These are phyloP conservation scores for Agriopis leucophaearia DNA, from an alignment of 2,888 invertebrate species.

Conservation along the genomic window DNA sequence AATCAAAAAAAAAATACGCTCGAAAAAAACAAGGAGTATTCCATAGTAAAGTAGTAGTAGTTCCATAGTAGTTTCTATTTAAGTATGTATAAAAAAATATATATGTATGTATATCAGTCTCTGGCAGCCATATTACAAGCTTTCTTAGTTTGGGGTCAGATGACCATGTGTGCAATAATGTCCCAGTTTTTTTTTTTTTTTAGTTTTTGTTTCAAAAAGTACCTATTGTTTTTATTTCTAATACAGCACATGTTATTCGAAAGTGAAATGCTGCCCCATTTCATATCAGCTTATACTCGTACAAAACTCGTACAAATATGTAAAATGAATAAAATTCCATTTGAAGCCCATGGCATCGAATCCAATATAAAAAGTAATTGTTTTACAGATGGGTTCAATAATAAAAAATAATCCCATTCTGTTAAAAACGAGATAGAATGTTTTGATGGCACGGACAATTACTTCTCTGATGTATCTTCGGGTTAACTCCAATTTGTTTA, in stretches of 20 bases:
- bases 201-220: too few relatives aligned
- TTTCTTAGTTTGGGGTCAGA: too few relatives aligned
- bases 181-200: too few relatives aligned
- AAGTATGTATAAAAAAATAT: too few relatives aligned
- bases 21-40: too few relatives aligned
- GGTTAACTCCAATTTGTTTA: neutral
- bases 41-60: too few relatives aligned
- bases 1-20: too few relatives aligned
- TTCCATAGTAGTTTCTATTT: too few relatives aligned
- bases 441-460: neutral
- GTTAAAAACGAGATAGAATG: neutral
- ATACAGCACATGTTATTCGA: neutral
- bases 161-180: too few relatives aligned
- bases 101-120: too few relatives aligned
- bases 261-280: neutral
- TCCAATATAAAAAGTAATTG: constrained; percentile 4
- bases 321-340: constrained; percentile 3
- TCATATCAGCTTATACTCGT: neutral
- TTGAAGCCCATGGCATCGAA: neutral
- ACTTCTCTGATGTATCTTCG: neutral
- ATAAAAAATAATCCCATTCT: neutral
- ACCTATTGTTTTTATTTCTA: neutral
- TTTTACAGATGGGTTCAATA: neutral
- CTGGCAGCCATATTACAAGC: too few relatives aligned
- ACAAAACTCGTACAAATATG: neutral